These are phyloP conservation scores for Hypanus sabinus DNA, from an alignment of 2,113 vertebrate genomes.

Conservation along the genomic window DNA sequence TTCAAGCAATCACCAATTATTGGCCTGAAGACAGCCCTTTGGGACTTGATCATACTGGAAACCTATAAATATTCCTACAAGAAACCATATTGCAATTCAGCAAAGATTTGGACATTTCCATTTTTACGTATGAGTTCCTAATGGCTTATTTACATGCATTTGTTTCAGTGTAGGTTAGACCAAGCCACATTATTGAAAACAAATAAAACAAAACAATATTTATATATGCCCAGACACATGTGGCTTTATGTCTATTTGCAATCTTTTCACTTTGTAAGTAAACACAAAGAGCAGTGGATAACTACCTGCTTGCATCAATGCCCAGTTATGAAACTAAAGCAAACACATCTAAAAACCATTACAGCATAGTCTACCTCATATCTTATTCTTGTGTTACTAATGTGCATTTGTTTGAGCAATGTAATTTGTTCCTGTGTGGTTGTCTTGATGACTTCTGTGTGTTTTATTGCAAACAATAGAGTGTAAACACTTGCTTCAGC, in stretches of 20 bases:
- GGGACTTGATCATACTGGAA: not conserved
- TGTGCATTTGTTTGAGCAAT: not conserved
- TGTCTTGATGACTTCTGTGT: not conserved
- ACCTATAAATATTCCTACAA: not conserved
- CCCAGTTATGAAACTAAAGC: not conserved
- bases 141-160: not conserved
- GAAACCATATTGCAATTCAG: not conserved
- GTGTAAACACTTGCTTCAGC: not conserved
- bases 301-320: not conserved
- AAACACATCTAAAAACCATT: not conserved
- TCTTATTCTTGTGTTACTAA: not conserved
- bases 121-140: not conserved
- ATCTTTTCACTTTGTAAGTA: not conserved
- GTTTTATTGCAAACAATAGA: not conserved
- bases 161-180: not conserved
- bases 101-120: not conserved
- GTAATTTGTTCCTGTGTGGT: not conserved
- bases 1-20: not conserved
- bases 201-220: not conserved
- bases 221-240: not conserved
- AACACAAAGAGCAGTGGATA: not conserved
- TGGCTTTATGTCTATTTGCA: not conserved
- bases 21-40: not conserved
- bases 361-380: not conserved
- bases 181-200: not conserved